phyloP scores from a whole-genome alignment of 2,797 vertebrate species.

The Rhinoraja longicauda region DNA sequence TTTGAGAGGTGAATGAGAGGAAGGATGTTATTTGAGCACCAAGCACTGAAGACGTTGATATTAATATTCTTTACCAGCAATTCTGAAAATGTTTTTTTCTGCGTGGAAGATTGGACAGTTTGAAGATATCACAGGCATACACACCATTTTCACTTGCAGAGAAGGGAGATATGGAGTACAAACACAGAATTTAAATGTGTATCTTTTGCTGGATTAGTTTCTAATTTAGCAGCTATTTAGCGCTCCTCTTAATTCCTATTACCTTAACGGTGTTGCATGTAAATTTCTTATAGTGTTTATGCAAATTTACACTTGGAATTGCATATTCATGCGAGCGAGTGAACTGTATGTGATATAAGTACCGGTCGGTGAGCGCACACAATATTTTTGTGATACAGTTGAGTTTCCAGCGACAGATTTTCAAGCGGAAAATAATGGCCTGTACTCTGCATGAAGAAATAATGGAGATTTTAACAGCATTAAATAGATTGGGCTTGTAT shows the following conservation, averaged over 20 bases:
- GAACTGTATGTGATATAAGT: not conserved
- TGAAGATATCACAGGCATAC: not conserved
- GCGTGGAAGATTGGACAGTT: too few species aligned
- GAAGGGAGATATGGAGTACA: too few species aligned
- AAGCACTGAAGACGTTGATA: not conserved
- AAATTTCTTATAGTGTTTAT: not conserved
- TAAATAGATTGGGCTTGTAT: too few species aligned
- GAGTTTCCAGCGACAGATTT: not conserved
- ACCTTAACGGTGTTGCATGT: not conserved
- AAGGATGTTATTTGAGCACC: not conserved
- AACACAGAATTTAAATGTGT: not conserved
- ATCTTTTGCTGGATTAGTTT: not conserved
- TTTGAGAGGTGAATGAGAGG: too few species aligned
- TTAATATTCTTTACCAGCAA: too few species aligned
- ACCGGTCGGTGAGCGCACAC: not conserved
- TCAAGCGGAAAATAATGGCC: not conserved
- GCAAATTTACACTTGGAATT: slow-evolving; percentile 6
- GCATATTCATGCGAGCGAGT: not conserved
- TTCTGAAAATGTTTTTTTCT: not conserved
- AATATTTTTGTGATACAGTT: not conserved
- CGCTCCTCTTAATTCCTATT: not conserved
- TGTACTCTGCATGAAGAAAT: too few species aligned
- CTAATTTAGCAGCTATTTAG: not conserved
- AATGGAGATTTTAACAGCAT: too few species aligned
- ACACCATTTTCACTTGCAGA: not conserved